These are phyloP conservation scores for Eugnorisma glareosa DNA, from an alignment of 2,888 invertebrate genomes.

Conservation along the genomic window DNA sequence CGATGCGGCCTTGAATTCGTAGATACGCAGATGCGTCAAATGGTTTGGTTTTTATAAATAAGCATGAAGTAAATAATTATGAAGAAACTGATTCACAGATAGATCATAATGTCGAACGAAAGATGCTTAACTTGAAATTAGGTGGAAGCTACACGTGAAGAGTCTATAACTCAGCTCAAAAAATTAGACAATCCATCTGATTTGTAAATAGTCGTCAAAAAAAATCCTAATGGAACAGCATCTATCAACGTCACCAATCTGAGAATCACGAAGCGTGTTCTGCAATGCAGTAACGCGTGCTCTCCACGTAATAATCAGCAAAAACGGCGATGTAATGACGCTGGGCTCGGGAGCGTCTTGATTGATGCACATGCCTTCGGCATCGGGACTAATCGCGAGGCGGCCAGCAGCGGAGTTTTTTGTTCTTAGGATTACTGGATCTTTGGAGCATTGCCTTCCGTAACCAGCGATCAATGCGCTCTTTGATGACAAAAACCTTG, in stretches of 20 bases:
- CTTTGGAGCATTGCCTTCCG: constrained; percentile 32
- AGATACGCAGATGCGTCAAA: constrained; percentile 25
- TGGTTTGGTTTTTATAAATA: constrained; percentile 17
- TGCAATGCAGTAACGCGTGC: constrained; percentile 46
- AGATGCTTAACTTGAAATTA: not conserved
- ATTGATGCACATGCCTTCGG: constrained; percentile 56
- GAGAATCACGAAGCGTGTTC: constrained; percentile 39
- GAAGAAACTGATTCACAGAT: not conserved
- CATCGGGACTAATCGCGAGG: not conserved
- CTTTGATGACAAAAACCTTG: constrained; percentile 18
- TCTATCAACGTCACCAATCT: constrained; percentile 40
- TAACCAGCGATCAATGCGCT: constrained; percentile 16
- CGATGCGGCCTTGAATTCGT: constrained; percentile 39
- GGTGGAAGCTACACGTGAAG: not conserved
- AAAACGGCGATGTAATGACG: constrained; percentile 60
- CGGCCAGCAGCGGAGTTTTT: constrained; percentile 30
- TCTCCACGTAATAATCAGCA: constrained; percentile 56
- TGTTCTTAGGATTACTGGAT: constrained; percentile 20
- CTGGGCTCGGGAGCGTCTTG: constrained; percentile 42
- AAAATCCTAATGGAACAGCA: constrained; percentile 27
- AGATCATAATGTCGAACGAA: not conserved
- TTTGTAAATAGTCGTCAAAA: constrained; percentile 15
- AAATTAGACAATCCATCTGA: not conserved
- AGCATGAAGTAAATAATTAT: not conserved
- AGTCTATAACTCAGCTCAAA: not conserved